These are phyloP conservation scores for Percopsis omiscomaycus DNA, from an alignment of 2,797 vertebrate genomes.

Conservation along the genomic window DNA sequence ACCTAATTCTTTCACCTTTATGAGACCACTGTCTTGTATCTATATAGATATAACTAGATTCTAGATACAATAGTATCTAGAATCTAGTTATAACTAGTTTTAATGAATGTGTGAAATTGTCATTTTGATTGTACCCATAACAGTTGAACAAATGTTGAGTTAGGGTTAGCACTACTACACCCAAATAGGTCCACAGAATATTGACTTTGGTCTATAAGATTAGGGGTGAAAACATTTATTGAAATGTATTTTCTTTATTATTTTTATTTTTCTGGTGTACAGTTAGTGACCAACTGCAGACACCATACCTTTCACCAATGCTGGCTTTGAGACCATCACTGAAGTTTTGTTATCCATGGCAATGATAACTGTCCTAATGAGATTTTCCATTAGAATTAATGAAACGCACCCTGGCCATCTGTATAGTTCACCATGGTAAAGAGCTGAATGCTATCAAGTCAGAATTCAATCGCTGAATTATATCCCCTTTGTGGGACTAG, in stretches of 20 bases:
- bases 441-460: conserved; percentile 72
- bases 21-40: no score
- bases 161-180: no score
- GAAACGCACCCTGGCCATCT: conserved; percentile 66
- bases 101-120: no score
- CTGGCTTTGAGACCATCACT: conserved; percentile 43
- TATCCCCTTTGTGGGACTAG: conserved; percentile 67
- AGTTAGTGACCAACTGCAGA: conserved; percentile 7
- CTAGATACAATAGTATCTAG: no score
- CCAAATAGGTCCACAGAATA: no score
- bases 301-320: conserved; percentile 47
- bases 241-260: background rate
- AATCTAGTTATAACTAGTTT: no score
- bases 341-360: conserved; percentile 44
- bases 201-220: no score
- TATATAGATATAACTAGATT: no score
- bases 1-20: no score
- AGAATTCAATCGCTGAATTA: conserved; percentile 76
- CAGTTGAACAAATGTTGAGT: no score
- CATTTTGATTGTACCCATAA: no score
- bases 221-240: background rate
- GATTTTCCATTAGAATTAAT: conserved; percentile 72
- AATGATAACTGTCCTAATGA: conserved; percentile 68
- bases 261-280: background rate
- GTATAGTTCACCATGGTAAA: conserved; percentile 62